Conservation (phyloP, 2,113 vertebrate genomes). For the Anarhynchus alexandrinus region DNA sequence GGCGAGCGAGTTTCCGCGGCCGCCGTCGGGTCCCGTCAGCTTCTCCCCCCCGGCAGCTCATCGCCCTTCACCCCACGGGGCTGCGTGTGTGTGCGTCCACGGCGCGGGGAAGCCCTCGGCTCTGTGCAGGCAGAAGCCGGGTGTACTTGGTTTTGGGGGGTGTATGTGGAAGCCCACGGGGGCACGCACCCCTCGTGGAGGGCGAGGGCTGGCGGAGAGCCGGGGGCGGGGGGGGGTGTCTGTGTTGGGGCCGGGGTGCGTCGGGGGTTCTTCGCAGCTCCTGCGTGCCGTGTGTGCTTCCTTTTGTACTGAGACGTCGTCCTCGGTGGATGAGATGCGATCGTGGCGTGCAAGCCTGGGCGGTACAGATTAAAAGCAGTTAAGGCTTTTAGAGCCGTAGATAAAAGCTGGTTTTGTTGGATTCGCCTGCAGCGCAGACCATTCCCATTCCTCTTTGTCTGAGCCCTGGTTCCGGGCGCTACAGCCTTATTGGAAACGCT, state of each 20-base stretch:
- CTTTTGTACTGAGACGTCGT: slow-evolving; percentile 8
- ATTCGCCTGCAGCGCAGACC: slow-evolving; percentile 69
- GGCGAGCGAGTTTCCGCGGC: background rate
- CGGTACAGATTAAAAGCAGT: slow-evolving; percentile 68
- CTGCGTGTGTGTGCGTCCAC: background rate
- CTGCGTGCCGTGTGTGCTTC: background rate
- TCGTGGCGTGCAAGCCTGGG: slow-evolving; percentile 32
- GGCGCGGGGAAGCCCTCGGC: background rate
- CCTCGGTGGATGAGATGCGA: slow-evolving; percentile 21
- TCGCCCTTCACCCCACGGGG: background rate
- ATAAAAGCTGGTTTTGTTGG: slow-evolving; percentile 72
- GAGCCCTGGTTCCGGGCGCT: slow-evolving; percentile 69
- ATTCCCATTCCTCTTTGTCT: slow-evolving; percentile 76
- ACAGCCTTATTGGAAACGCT: slow-evolving; percentile 74
- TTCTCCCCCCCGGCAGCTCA: background rate
- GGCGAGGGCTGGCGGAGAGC: background rate
- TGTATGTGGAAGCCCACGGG: background rate
- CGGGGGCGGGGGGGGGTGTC: background rate
- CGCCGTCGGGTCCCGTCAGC: background rate
- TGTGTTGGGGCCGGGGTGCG: background rate
- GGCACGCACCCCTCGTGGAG: background rate
- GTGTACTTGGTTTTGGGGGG: background rate
- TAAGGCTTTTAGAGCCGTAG: slow-evolving; percentile 52
- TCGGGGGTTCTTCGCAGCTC: background rate
- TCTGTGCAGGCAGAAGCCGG: background rate